Evolutionary conservation across 1,140 invertebrate species (phyloP).

Genomic region (Belonocnema kinseyi): DNA sequence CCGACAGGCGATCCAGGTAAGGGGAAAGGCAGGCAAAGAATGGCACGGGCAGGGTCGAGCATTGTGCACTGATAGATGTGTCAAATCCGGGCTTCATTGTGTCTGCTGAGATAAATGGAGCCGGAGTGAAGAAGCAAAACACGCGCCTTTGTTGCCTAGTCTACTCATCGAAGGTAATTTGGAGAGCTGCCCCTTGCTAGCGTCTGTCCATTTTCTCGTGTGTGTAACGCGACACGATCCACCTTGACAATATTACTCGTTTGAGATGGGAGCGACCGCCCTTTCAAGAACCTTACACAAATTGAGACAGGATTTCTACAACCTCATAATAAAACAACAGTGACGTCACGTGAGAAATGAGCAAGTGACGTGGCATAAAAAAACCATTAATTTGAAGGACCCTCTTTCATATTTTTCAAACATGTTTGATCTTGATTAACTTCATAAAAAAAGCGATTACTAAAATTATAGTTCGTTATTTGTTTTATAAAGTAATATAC

Average conservation of each 20-base stretch:
- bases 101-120: conserved; percentile 75
- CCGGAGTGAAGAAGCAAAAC: conserved; percentile 77
- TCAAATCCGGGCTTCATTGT: conserved; percentile 77
- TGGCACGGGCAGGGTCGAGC: conserved; percentile 54
- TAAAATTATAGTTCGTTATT: too few species aligned
- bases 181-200: conserved; percentile 44
- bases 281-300: conserved; percentile 7
- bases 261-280: not conserved
- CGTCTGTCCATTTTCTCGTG: conserved; percentile 39
- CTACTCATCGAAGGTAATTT: conserved; percentile 73
- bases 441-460: too few species aligned
- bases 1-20: conserved; percentile 39
- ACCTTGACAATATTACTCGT: not conserved
- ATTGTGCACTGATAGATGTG: conserved; percentile 78
- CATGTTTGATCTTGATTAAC: too few species aligned
- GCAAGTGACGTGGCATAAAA: not conserved
- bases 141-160: conserved; percentile 74
- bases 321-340: not conserved
- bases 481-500: too few species aligned
- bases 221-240: not conserved
- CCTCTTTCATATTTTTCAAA: too few species aligned
- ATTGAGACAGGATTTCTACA: conserved; percentile 5
- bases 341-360: not conserved
- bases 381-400: too few species aligned
- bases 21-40: conserved; percentile 55